These are phyloP conservation scores for Sanderia malayensis DNA, from an alignment of 30 jellyfish, hydroid and myxozoan genomes.

Conservation along the genomic window DNA sequence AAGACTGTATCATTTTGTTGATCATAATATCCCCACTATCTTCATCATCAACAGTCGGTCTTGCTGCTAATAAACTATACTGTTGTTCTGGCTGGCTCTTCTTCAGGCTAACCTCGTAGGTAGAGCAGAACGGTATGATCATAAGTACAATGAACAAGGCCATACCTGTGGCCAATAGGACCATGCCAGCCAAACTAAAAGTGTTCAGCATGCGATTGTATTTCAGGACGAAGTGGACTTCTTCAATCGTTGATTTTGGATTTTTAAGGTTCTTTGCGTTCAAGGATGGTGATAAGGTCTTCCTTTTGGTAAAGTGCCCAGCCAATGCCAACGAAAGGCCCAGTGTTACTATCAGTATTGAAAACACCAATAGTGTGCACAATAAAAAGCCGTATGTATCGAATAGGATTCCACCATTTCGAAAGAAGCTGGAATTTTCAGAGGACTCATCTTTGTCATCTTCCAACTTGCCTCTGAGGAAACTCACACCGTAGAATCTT, in stretches of 20 bases:
- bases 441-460: constrained; percentile 15
- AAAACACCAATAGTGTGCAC: constrained; percentile 33
- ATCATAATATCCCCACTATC: constrained; percentile 1
- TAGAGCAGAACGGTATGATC: constrained; percentile 43
- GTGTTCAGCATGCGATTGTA: constrained; percentile 58
- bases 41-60: constrained; percentile 48
- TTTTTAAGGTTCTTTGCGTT: not conserved
- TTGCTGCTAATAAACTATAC: constrained; percentile 29
- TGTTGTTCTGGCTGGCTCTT: constrained; percentile 41
- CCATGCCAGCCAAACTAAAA: constrained; percentile 62
- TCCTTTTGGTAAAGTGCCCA: constrained; percentile 67
- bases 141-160: constrained; percentile 32
- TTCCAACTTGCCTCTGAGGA: constrained; percentile 45
- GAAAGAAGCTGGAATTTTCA: constrained; percentile 6
- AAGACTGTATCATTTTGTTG: not conserved
- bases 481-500: constrained; percentile 63
- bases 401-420: constrained; percentile 7
- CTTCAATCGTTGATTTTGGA: constrained; percentile 4
- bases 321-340: constrained; percentile 65
- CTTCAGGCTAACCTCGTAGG: constrained; percentile 33
- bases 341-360: constrained; percentile 31
- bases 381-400: constrained; percentile 27
- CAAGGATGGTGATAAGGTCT: too few relatives aligned
- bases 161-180: constrained; percentile 48
- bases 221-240: constrained; percentile 12